Percentiles rank a stretch among this genome's conserved stretches.
Evolutionary conservation across 2,797 vertebrate species (phyloP).

Genomic region (Kryptopterus vitreolus): DNA sequence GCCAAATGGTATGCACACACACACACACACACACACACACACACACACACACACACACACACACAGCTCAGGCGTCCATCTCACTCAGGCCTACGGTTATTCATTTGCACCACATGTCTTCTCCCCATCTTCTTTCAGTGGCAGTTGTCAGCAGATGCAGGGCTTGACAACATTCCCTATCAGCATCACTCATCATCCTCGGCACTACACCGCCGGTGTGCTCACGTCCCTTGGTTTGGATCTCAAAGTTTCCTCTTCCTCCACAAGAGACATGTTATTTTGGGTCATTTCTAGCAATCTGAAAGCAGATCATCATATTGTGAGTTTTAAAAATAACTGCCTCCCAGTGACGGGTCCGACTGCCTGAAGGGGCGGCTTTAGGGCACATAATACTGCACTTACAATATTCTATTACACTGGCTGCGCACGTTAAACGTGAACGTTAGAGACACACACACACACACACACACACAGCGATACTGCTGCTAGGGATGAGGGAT

Average conservation of each 20-base stretch:
- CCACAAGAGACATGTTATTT: neutral
- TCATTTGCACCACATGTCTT: conserved; percentile 33
- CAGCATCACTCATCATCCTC: conserved; percentile 1
- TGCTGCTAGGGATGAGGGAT: neutral
- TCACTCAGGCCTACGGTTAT: conserved; percentile 31
- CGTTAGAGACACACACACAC: too few relatives aligned
- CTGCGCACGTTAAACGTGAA: neutral
- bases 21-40: neutral
- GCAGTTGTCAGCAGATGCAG: conserved; percentile 45
- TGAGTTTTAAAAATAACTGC: neutral
- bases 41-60: neutral
- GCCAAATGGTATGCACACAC: neutral
- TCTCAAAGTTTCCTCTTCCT: neutral
- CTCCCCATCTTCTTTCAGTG: conserved; percentile 50
- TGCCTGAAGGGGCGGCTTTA: neutral
- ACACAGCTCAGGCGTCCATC: neutral
- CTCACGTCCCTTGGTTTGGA: neutral
- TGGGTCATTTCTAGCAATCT: neutral
- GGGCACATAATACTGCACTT: neutral
- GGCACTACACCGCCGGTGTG: neutral
- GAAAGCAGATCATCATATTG: neutral
- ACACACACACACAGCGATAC: neutral
- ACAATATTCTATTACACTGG: neutral
- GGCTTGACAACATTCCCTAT: conserved; percentile 4
- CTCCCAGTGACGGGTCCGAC: neutral